phyloP scores from a whole-genome alignment of 23 tunicate genomes.

The Diplosoma virens region DNA sequence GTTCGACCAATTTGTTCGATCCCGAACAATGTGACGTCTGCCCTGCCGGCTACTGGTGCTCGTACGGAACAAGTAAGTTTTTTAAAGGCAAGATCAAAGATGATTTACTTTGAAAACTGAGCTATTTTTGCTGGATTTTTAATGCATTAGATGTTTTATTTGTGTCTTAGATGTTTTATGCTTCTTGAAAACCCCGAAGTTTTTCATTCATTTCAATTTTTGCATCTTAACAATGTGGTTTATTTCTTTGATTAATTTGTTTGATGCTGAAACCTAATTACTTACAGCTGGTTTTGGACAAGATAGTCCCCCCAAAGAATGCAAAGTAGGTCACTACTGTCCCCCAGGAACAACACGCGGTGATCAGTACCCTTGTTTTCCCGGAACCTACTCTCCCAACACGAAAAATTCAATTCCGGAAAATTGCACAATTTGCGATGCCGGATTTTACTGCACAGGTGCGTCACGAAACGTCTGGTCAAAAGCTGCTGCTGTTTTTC shows the following conservation, averaged over 20 bases:
- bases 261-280: too few relatives aligned
- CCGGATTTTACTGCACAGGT: constrained; percentile 89
- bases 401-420: constrained; percentile 29
- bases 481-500: too few relatives aligned
- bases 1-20: constrained; percentile 37
- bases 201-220: too few relatives aligned
- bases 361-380: constrained; percentile 65
- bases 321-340: constrained; percentile 73
- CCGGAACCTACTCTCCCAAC: constrained; percentile 82
- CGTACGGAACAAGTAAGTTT: constrained; percentile 65
- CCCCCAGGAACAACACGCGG: constrained; percentile 46
- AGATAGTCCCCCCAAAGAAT: constrained; percentile 37
- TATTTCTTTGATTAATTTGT: too few relatives aligned
- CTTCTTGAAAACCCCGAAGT: too few relatives aligned
- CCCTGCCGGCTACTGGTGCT: constrained; percentile 86
- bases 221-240: too few relatives aligned
- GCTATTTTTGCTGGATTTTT: too few relatives aligned
- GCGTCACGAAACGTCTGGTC: too few relatives aligned
- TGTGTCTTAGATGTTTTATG: too few relatives aligned
- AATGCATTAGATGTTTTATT: too few relatives aligned
- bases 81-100: too few relatives aligned
- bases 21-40: constrained; percentile 74
- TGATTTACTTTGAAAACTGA: too few relatives aligned
- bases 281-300: constrained; percentile 55
- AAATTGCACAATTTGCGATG: constrained; percentile 67